Percentiles rank a stretch among this genome's conserved stretches.
phyloP scores from a whole-genome alignment of 2,888 invertebrate species.

The Hecatera dysodea region DNA sequence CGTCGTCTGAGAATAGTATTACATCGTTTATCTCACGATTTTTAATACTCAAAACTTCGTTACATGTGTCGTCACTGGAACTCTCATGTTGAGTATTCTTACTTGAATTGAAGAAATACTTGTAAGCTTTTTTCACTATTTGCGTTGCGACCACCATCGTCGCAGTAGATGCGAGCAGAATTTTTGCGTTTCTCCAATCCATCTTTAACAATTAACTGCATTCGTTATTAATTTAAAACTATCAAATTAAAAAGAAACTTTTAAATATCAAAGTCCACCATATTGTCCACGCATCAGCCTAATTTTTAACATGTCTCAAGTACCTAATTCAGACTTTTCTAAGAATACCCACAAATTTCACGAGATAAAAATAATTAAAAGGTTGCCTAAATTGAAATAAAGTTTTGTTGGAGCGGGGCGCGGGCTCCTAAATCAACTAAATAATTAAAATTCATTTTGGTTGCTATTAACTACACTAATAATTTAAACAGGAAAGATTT shows the following conservation, averaged over 20 bases:
- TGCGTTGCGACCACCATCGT: conserved; percentile 85
- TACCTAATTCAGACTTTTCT: conserved; percentile 34
- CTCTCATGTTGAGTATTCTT: conserved; percentile 69
- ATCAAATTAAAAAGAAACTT: conserved; percentile 68
- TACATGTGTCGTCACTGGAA: conserved; percentile 75
- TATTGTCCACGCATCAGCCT: conserved; percentile 81
- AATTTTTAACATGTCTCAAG: conserved; percentile 31
- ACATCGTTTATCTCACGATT: conserved; percentile 88
- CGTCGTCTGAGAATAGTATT: conserved; percentile 86
- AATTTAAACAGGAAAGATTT: too few relatives aligned
- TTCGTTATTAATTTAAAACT: conserved; percentile 56
- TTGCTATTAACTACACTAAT: too few relatives aligned
- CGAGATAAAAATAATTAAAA: not conserved
- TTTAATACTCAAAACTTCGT: conserved; percentile 78
- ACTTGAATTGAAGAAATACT: conserved; percentile 77
- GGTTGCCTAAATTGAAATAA: not conserved
- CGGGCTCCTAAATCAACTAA: not conserved
- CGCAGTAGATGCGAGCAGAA: conserved; percentile 85
- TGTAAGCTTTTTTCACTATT: conserved; percentile 83
- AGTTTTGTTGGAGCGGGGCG: not conserved
- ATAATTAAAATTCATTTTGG: not conserved
- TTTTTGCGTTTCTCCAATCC: conserved; percentile 87
- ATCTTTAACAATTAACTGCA: conserved; percentile 72
- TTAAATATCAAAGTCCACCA: conserved; percentile 79
- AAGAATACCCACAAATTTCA: conserved; percentile 72